These are phyloP conservation scores for Arge pagana DNA, from an alignment of 2,888 invertebrate genomes.

Conservation along the genomic window DNA sequence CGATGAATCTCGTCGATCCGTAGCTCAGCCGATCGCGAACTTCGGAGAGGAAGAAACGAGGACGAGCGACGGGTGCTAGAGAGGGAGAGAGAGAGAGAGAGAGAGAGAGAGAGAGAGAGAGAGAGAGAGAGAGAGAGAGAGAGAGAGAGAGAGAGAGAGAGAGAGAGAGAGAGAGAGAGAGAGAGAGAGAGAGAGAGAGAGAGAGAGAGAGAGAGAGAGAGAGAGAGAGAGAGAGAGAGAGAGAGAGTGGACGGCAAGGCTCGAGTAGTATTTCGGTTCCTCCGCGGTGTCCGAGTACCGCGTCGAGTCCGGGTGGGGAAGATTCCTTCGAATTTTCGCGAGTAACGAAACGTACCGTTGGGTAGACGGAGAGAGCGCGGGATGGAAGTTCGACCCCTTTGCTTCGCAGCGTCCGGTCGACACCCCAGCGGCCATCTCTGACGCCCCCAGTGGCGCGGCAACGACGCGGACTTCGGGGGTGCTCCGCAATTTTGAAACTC, in stretches of 20 bases:
- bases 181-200: constrained; percentile 22
- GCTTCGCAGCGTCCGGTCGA: constrained; percentile 40
- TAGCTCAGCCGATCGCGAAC: not conserved
- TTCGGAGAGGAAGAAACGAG: constrained; percentile 22
- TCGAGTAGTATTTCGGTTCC: no score
- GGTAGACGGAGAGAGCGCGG: constrained; percentile 29
- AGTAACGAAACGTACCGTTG: constrained; percentile 27
- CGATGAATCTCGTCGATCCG: not conserved
- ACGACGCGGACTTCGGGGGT: no score
- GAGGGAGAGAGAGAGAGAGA: constrained; percentile 29
- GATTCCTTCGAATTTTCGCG: constrained; percentile 36
- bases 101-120: constrained; percentile 36
- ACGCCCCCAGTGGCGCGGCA: constrained; percentile 41
- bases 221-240: constrained; percentile 13
- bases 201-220: constrained; percentile 22
- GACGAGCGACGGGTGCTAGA: constrained; percentile 21
- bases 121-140: constrained; percentile 33
- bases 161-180: constrained; percentile 8
- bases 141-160: constrained; percentile 19
- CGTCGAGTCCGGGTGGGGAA: no score
- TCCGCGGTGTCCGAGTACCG: constrained; percentile 27
- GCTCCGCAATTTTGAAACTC: no score
- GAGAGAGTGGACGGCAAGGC: constrained; percentile 6
- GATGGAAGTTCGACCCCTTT: constrained; percentile 47
- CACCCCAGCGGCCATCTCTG: constrained; percentile 44